Evolutionary conservation across 2,113 vertebrate genomes (phyloP).

Genomic region (Nothoprocta pentlandii): DNA sequence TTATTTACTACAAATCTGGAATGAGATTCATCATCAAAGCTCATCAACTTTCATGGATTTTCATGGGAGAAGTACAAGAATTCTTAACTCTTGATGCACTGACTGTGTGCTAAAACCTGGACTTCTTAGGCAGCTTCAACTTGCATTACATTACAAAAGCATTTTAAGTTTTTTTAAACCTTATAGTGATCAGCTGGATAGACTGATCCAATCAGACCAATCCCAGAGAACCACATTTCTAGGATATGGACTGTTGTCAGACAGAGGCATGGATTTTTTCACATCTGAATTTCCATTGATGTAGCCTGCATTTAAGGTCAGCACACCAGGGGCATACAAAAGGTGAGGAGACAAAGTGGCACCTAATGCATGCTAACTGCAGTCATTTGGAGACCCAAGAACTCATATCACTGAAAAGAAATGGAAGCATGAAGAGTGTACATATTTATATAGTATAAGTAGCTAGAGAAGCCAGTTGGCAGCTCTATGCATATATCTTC

Average conservation of each 20-base stretch:
- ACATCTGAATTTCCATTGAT: not conserved
- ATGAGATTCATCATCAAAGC: not conserved
- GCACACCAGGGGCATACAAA: rapidly evolving
- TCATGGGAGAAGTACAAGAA: not conserved
- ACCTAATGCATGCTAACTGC: not conserved
- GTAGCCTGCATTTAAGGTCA: not conserved
- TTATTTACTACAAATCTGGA: not conserved
- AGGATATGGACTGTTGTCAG: not conserved
- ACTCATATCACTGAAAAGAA: not conserved
- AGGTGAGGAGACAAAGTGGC: not conserved
- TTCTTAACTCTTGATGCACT: not conserved
- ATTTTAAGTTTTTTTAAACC: not conserved
- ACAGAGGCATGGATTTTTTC: not conserved
- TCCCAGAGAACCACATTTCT: not conserved
- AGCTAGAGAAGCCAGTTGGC: not conserved
- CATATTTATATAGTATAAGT: not conserved
- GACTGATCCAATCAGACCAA: not conserved
- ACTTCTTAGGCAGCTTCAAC: not conserved
- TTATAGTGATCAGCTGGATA: not conserved
- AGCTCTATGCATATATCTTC: not conserved
- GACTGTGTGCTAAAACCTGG: not conserved
- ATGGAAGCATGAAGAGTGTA: not conserved
- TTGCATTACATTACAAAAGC: not conserved
- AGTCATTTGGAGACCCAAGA: not conserved
- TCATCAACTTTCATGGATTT: not conserved